These are phyloP conservation scores for Himalopsyche anomala DNA, from an alignment of 2,888 invertebrate species.

Conservation along the genomic window DNA sequence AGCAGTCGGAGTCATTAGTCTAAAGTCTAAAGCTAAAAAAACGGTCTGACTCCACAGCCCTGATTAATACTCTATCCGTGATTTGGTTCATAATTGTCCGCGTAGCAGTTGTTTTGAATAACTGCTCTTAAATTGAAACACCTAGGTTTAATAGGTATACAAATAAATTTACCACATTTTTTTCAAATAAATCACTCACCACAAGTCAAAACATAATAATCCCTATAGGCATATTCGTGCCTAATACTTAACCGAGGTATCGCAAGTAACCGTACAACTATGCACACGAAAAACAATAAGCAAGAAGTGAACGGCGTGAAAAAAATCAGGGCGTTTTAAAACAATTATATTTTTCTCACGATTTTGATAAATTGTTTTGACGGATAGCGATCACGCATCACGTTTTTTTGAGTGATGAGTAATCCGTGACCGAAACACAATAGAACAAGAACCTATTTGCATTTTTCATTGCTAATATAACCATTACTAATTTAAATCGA, in stretches of 20 bases:
- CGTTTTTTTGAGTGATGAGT: slow-evolving; percentile 10
- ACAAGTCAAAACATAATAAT: slow-evolving; percentile 12
- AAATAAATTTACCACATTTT: not conserved
- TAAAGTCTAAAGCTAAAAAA: too few relatives aligned
- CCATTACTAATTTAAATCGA: not conserved
- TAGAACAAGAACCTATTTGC: slow-evolving; percentile 35
- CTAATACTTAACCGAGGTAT: not conserved
- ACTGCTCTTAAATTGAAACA: too few relatives aligned
- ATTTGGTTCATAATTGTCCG: too few relatives aligned
- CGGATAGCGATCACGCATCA: slow-evolving; percentile 34
- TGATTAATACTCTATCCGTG: too few relatives aligned
- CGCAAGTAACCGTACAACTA: not conserved
- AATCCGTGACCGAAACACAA: slow-evolving; percentile 8
- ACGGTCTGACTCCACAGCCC: too few relatives aligned
- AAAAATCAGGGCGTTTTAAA: slow-evolving; percentile 41
- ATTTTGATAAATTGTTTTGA: slow-evolving; percentile 38
- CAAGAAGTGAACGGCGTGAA: not conserved
- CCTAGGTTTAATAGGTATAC: too few relatives aligned
- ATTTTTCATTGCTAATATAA: slow-evolving; percentile 16
- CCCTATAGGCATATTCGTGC: slow-evolving; percentile 39
- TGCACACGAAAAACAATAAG: slow-evolving; percentile 8
- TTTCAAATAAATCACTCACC: slow-evolving; percentile 30
- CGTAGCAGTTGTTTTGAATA: too few relatives aligned
- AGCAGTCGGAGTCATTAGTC: too few relatives aligned
- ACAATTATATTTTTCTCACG: slow-evolving; percentile 40